Percentiles rank a stretch among this genome's conserved stretches.
phyloP scores from a whole-genome alignment of 2,797 vertebrate species.

The Graptemys geographica region DNA sequence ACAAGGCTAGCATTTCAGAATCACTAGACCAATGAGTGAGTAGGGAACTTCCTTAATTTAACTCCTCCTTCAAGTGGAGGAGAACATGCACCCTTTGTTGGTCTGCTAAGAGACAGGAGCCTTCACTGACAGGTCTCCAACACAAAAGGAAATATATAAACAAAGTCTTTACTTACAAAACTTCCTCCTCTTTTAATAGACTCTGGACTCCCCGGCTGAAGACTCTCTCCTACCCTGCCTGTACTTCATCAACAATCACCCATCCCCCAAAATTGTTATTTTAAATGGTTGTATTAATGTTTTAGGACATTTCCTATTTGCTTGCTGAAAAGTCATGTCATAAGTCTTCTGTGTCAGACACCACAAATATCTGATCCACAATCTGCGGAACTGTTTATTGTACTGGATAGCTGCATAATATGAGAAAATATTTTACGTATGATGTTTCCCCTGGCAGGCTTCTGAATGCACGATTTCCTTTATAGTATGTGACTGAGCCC shows the following conservation, averaged over 20 bases:
- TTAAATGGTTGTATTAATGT: constrained; percentile 69
- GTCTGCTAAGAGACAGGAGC: constrained; percentile 49
- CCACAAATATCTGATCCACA: constrained; percentile 55
- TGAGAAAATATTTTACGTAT: constrained; percentile 20
- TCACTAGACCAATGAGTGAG: constrained; percentile 60
- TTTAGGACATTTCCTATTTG: constrained; percentile 71
- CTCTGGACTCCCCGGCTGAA: constrained; percentile 33
- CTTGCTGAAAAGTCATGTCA: constrained; percentile 36
- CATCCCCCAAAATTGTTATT: constrained; percentile 56
- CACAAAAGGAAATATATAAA: constrained; percentile 59
- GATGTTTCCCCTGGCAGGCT: not conserved
- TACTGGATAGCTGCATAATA: constrained; percentile 9
- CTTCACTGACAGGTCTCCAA: not conserved
- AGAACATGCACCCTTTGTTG: constrained; percentile 44
- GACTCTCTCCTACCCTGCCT: constrained; percentile 28
- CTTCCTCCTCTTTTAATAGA: not conserved
- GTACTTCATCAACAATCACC: constrained; percentile 45
- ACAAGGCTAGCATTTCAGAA: constrained; percentile 51
- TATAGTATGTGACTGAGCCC: not conserved
- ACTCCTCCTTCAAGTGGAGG: constrained; percentile 56
- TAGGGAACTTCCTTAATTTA: constrained; percentile 68
- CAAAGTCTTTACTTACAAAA: constrained; percentile 55
- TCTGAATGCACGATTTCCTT: constrained; percentile 30
- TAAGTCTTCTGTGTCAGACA: constrained; percentile 37
- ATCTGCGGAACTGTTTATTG: constrained; percentile 48